Evolutionary conservation across 2,113 vertebrate genomes (phyloP).

Genomic region (Proterorhinus semilunaris): DNA sequence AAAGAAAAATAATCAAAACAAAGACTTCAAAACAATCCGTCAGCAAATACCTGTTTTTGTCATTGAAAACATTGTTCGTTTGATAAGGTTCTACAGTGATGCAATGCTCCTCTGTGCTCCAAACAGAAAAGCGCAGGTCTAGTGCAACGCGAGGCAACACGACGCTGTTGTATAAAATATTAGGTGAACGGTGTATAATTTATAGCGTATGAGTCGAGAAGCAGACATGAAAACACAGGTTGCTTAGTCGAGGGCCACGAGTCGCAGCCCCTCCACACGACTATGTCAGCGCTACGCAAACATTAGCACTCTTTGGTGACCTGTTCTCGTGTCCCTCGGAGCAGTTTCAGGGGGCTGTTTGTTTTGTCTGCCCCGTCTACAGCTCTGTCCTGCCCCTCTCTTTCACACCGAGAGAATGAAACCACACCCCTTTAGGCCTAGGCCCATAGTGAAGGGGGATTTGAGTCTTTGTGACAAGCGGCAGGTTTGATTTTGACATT

Average conservation of each 20-base stretch:
- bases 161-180: conserved; percentile 7
- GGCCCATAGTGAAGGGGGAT: conserved; percentile 29
- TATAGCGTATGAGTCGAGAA: conserved; percentile 5
- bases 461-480: conserved; percentile 7
- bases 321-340: conserved; percentile 14
- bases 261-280: conserved; percentile 31
- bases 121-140: conserved; percentile 13
- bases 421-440: conserved; percentile 65
- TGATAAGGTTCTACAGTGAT: conserved; percentile 37
- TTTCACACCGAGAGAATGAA: conserved; percentile 68
- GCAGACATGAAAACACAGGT: background rate
- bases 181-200: conserved; percentile 2
- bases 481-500: conserved; percentile 13
- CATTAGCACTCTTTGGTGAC: conserved; percentile 27
- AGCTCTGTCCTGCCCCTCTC: conserved; percentile 67
- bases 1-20: background rate
- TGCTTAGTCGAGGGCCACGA: conserved; percentile 26
- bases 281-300: conserved; percentile 43
- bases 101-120: conserved; percentile 30
- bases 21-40: background rate
- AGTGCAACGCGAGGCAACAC: conserved; percentile 4
- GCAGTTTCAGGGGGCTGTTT: conserved; percentile 36
- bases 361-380: conserved; percentile 70
- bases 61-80: conserved; percentile 4
- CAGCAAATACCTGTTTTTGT: conserved; percentile 6